phyloP scores from a whole-genome alignment of 1,140 invertebrate genomes.

The Bactericera cockerelli region DNA sequence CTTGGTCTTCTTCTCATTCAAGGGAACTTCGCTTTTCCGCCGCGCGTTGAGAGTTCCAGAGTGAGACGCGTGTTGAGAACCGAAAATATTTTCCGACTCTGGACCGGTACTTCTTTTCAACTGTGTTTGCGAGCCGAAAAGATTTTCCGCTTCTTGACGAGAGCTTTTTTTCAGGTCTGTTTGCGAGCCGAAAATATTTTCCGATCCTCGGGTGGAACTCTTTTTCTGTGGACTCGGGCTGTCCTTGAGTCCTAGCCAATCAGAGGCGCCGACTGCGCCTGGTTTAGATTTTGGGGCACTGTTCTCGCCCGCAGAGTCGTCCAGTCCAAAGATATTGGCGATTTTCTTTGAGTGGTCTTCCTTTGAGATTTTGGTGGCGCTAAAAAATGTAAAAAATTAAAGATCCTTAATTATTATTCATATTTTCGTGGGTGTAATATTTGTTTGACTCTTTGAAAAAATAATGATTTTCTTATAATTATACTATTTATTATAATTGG shows the following conservation, averaged over 20 bases:
- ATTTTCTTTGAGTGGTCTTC: conserved; percentile 2
- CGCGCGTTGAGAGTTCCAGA: neutral
- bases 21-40: neutral
- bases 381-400: too few relatives aligned
- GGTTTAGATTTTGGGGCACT: neutral
- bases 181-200: neutral
- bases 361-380: neutral
- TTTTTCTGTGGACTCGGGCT: neutral
- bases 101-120: too few relatives aligned
- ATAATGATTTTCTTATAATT: too few relatives aligned
- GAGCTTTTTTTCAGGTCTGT: neutral
- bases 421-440: too few relatives aligned
- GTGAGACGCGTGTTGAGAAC: too few relatives aligned
- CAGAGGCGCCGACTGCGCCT: neutral
- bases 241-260: conserved; percentile 2
- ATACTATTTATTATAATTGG: too few relatives aligned
- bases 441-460: too few relatives aligned
- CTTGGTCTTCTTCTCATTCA: neutral
- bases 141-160: neutral
- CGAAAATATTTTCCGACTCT: neutral
- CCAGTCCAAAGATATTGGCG: conserved; percentile 1
- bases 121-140: neutral
- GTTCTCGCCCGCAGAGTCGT: neutral
- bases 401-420: too few relatives aligned
- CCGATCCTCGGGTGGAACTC: neutral